These are phyloP conservation scores for Cygnus olor DNA, from an alignment of 2,797 vertebrate genomes.

Conservation along the genomic window DNA sequence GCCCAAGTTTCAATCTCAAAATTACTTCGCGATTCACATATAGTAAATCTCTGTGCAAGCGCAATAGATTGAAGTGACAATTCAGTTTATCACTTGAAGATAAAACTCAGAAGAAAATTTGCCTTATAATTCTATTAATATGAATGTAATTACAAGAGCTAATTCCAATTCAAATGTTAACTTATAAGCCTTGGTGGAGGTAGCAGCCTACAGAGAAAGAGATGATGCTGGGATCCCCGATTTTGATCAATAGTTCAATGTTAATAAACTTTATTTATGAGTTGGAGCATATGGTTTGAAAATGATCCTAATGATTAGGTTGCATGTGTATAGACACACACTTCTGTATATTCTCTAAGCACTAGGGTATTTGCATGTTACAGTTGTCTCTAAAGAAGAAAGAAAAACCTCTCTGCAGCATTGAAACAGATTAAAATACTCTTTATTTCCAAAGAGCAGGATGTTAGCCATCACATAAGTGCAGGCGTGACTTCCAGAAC, in stretches of 20 bases:
- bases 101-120: conserved; percentile 73
- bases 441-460: not conserved
- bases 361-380: conserved; percentile 28
- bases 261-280: conserved; percentile 66
- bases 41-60: conserved; percentile 62
- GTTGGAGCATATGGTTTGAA: conserved; percentile 25
- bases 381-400: not conserved
- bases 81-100: conserved; percentile 74
- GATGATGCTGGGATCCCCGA: conserved; percentile 13
- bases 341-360: not conserved
- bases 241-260: conserved; percentile 58
- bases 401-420: not conserved
- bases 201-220: conserved; percentile 30
- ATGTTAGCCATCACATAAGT: not conserved
- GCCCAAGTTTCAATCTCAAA: conserved; percentile 15
- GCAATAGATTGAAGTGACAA: conserved; percentile 63
- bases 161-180: conserved; percentile 74
- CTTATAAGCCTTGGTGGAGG: conserved; percentile 47
- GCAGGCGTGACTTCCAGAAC: not conserved
- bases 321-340: not conserved
- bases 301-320: conserved; percentile 35
- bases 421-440: not conserved
- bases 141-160: conserved; percentile 73
- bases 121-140: conserved; percentile 74
- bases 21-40: not conserved